phyloP scores from a whole-genome alignment of 2,113 vertebrate species.

The Lagopus muta region DNA sequence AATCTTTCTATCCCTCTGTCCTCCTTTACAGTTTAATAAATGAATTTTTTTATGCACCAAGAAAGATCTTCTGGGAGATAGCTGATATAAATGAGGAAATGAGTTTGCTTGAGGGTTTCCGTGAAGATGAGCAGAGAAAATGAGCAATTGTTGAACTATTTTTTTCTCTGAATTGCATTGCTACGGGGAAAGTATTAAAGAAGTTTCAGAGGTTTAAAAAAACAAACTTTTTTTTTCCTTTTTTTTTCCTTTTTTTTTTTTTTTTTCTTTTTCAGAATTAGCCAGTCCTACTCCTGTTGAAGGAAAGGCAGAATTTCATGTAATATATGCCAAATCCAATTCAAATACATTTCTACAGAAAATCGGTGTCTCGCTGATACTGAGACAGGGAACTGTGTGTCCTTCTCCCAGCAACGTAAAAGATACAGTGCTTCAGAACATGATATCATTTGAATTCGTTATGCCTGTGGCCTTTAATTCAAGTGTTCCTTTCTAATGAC shows the following conservation, averaged over 20 bases:
- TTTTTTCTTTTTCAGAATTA: not conserved
- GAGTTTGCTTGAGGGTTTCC: slow-evolving; percentile 3
- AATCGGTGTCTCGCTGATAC: not conserved
- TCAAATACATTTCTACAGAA: slow-evolving; percentile 13
- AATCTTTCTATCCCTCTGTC: not conserved
- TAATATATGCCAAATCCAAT: not conserved
- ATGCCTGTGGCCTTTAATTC: slow-evolving; percentile 2
- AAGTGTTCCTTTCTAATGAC: not conserved
- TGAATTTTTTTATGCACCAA: not conserved
- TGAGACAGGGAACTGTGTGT: not conserved
- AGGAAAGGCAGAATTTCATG: not conserved
- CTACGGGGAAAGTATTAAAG: slow-evolving; percentile 26
- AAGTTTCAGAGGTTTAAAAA: not conserved
- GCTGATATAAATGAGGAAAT: slow-evolving; percentile 26
- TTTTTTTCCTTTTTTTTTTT: not conserved
- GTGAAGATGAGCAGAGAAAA: slow-evolving; percentile 32
- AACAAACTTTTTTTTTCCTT: not conserved
- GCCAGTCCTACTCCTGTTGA: not conserved
- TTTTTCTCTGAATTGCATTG: not conserved
- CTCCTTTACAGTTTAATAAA: slow-evolving; percentile 9
- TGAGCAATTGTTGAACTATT: not conserved
- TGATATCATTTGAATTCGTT: not conserved
- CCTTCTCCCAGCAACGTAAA: not conserved
- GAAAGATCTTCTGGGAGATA: slow-evolving; percentile 6
- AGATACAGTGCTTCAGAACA: not conserved